Conservation (phyloP, 2,113 vertebrate genomes). For the Cricetomys ansorgei region DNA sequence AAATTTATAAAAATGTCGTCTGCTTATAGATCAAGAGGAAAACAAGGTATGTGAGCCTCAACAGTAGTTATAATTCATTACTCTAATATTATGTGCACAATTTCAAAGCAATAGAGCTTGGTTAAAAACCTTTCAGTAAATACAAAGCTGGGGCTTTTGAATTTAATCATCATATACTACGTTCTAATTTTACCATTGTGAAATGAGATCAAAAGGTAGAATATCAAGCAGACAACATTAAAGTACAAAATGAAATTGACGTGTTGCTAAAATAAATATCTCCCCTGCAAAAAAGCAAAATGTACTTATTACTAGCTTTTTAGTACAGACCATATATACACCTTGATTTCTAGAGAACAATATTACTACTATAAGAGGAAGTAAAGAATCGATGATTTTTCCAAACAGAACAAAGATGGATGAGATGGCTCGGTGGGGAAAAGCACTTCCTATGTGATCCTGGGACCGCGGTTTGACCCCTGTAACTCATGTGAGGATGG, state of each 20-base stretch:
- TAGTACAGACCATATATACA: not conserved
- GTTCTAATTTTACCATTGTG: conserved; percentile 26
- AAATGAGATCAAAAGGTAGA: conserved; percentile 54
- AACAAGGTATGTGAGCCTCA: not conserved
- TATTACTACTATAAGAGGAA: not conserved
- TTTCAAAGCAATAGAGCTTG: conserved; percentile 14
- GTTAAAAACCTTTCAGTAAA: not conserved
- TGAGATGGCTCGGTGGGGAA: not conserved
- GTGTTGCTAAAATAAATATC: conserved; percentile 4
- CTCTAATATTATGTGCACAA: not conserved
- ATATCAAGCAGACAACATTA: conserved; percentile 39
- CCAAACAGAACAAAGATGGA: not conserved
- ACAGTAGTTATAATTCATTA: not conserved
- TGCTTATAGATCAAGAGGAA: conserved; percentile 16
- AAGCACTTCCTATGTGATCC: not conserved
- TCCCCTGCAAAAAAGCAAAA: not conserved
- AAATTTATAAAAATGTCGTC: not conserved
- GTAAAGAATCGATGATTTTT: not conserved
- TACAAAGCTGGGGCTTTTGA: not conserved
- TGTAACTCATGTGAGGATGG: not conserved
- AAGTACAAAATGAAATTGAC: conserved; percentile 2
- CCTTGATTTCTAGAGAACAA: conserved; percentile 21
- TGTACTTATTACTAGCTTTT: not conserved
- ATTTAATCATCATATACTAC: not conserved
- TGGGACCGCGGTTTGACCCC: not conserved